These are phyloP conservation scores for Apis laboriosa DNA, from an alignment of 1,140 invertebrate species.

Conservation along the genomic window DNA sequence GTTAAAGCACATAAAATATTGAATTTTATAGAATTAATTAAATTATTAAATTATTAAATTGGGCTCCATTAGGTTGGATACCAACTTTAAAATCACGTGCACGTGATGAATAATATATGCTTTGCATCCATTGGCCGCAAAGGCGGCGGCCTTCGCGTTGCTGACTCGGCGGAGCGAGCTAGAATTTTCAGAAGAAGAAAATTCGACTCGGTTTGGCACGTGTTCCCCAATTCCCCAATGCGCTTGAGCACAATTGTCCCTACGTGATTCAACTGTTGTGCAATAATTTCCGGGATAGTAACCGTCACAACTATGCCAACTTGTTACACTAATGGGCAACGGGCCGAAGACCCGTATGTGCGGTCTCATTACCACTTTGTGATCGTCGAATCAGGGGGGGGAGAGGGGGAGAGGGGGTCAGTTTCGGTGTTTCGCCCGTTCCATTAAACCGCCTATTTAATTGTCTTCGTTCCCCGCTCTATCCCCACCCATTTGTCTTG, in stretches of 20 bases:
- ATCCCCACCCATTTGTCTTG: neutral
- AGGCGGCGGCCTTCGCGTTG: neutral
- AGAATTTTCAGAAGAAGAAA: constrained; percentile 12
- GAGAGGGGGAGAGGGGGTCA: neutral
- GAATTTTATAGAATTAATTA: too few relatives aligned
- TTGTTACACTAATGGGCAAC: constrained; percentile 43
- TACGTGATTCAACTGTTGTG: constrained; percentile 30
- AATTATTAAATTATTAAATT: too few relatives aligned
- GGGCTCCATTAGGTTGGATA: too few relatives aligned
- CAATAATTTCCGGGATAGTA: constrained; percentile 41
- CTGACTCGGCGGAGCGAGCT: constrained; percentile 5
- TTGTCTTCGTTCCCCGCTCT: neutral
- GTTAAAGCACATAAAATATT: too few relatives aligned
- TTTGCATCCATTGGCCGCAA: neutral
- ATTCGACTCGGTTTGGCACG: constrained; percentile 40
- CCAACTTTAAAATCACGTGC: neutral
- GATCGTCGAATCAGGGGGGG: constrained; percentile 10
- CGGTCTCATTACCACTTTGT: constrained; percentile 40
- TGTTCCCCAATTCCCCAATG: neutral
- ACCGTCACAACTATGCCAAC: constrained; percentile 45
- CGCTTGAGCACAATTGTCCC: neutral
- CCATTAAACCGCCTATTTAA: constrained; percentile 23
- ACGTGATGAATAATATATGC: constrained; percentile 20
- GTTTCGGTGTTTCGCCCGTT: constrained; percentile 3
- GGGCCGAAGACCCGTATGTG: constrained; percentile 10